These are phyloP conservation scores for Tyrophagus putrescentiae DNA, from an alignment of 1,140 invertebrate genomes.

Conservation along the genomic window DNA sequence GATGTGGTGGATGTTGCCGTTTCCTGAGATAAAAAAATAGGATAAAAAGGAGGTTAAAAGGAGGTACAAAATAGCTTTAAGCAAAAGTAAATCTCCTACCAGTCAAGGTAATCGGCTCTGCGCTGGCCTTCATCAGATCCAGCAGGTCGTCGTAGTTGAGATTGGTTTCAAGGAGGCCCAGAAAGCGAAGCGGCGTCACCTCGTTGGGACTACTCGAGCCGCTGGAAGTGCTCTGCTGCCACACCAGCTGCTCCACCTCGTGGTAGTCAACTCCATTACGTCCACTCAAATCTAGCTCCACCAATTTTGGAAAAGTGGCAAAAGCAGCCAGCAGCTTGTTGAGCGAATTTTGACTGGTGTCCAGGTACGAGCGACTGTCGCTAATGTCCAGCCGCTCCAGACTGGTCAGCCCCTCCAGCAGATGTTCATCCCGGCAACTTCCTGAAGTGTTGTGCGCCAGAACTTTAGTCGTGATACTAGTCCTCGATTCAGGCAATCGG, in stretches of 20 bases:
- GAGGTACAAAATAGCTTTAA: background rate
- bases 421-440: constrained; percentile 36
- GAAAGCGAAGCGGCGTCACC: background rate
- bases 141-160: constrained; percentile 26
- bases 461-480: constrained; percentile 36
- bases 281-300: constrained; percentile 54
- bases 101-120: background rate
- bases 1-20: background rate
- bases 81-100: too few relatives aligned
- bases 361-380: constrained; percentile 41
- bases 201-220: too few relatives aligned
- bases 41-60: constrained; percentile 3
- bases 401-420: constrained; percentile 44
- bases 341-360: constrained; percentile 35
- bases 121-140: background rate
- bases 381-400: constrained; percentile 50
- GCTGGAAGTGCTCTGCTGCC: background rate
- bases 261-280: constrained; percentile 41
- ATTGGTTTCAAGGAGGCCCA: background rate
- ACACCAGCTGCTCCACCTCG: constrained; percentile 34
- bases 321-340: constrained; percentile 38
- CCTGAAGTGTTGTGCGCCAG: background rate
- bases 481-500: constrained; percentile 46
- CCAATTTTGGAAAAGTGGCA: constrained; percentile 44
- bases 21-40: background rate